Evolutionary conservation across 1,140 invertebrate genomes (phyloP), one percentile per base, ranked within the genome.

Genomic region (Solenopsis fugax): DNA sequence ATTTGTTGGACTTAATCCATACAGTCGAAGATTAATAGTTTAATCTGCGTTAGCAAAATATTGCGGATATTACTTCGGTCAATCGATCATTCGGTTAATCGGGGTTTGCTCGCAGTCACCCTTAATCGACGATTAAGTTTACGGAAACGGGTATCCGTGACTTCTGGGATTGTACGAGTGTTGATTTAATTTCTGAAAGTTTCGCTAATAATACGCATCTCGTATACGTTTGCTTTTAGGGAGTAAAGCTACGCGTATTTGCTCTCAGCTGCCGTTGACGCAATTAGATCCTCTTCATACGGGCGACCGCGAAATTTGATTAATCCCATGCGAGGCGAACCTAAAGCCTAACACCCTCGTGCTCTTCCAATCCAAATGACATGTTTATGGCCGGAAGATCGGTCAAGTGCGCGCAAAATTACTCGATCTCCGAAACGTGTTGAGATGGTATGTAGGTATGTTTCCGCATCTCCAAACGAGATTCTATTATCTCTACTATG

Each of bases 191-290:
- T 21, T 4, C 6, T 18, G 6, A 67, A 65, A 65, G 18, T 58
- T 81, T 48, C 12, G 13, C 21, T 29, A 18, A 54, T 21, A 78
- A 13, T 29, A 71, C 9, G 29, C 24, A 67, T 45, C 29, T 24
- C 58, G 13, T 18, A 24, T 56, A 50, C 67, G 21, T 71, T 64
- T 50, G 58, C 75, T 64, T 78, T 64, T 62, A 50, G 75, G 37
- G n/a, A 58, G 78, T 56, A 58, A 52, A 81, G 64, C 50, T 58
- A 81, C 65, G 76, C n/a, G 65, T 56, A 81, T 81, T 81, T 81
- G 48, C 64, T 81, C 52, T 81, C 37, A 71, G 64, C 41, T 45
- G 48, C 62, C 16, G 64, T 41, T 77, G 64, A 81, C 50, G 16
- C 64, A 52, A 58, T 71, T 81, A 58, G 52, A 45, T 71, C 48